Base-by-base conservation (phyloP, 1,140 invertebrate species). In the Aphelinus atriplicis region DNA sequence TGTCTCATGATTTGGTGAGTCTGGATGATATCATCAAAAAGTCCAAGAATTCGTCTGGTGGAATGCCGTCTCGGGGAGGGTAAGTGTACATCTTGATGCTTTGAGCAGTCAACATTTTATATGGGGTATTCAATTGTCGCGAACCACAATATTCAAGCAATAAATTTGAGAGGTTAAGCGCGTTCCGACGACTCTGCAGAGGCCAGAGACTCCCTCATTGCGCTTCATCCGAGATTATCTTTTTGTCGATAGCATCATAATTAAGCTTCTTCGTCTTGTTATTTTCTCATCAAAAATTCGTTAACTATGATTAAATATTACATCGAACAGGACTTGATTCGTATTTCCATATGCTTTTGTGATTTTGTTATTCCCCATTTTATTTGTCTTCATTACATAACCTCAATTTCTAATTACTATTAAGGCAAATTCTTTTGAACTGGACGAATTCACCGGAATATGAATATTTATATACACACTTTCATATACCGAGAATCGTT, bases 1-100 rank as follows among this genome's bases (percentile, higher is more conserved):
- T 75, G 73, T 75, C 73, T 75, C 62, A 71, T 75, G 68, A 71
- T 61, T 65, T 75, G 53, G 48, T 83, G 53, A 87, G 86, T 81
- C 81, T 86, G 75, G 84, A 87, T 81, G 85, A 87, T 66, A 87
- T 87, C 79, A 87, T 87, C 80, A 84, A 86, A 76, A 85, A 86
- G 71, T 79, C 80, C 7, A 84, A 85, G 77, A 72, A 81, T 26
- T 72, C 78, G 71, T 72, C 81, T n/a, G 66, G 77, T 69, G 79
- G 66, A 76, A 85, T 84, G 83, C 78, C 83, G 77, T 80, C 80
- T 61, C 81, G 81, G 78, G 79, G 85, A 80, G 82, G 85, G 84
- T 84, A 68, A 86, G 79, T 69, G 42, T 51, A 60, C 56, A 69
- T 77, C 69, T 77, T 78, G 45, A 60, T 71, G 63, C 58, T 71